phyloP scores from a whole-genome alignment of 2,797 vertebrate species.

The Macropodus opercularis region DNA sequence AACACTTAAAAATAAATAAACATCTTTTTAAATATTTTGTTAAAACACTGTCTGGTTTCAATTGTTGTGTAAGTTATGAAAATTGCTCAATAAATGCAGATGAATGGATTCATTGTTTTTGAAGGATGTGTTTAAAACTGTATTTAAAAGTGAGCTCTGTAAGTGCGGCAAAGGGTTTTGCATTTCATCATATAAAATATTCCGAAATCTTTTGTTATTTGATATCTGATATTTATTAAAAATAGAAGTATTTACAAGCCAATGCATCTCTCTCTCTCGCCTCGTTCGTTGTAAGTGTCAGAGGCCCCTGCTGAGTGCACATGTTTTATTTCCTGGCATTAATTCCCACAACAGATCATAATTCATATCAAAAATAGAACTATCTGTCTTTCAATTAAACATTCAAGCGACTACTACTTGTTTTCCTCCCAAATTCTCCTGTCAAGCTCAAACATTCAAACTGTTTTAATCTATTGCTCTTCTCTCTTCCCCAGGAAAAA shows the following conservation, averaged over 20 bases:
- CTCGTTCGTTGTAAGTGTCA: conserved; percentile 25
- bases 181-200: background rate
- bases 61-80: background rate
- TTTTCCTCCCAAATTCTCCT: conserved; percentile 14
- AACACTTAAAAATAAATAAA: background rate
- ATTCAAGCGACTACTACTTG: conserved; percentile 21
- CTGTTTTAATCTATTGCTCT: conserved; percentile 34
- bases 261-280: background rate
- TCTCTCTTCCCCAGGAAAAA: conserved; percentile 50
- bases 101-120: background rate
- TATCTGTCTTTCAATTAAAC: conserved; percentile 43
- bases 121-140: background rate
- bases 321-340: conserved; percentile 44
- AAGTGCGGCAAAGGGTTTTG: conserved; percentile 1
- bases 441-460: conserved; percentile 41
- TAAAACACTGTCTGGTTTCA: background rate
- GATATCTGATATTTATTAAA: conserved; percentile 21
- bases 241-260: conserved; percentile 8
- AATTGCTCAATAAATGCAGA: background rate
- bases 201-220: conserved; percentile 6
- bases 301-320: conserved; percentile 30
- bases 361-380: conserved; percentile 32
- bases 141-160: too few relatives aligned
- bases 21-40: background rate
- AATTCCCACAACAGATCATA: conserved; percentile 23